Evolutionary conservation across 2,113 vertebrate species (phyloP), one percentile per base, ranked within the genome.

Genomic region (Phoxinus phoxinus): DNA sequence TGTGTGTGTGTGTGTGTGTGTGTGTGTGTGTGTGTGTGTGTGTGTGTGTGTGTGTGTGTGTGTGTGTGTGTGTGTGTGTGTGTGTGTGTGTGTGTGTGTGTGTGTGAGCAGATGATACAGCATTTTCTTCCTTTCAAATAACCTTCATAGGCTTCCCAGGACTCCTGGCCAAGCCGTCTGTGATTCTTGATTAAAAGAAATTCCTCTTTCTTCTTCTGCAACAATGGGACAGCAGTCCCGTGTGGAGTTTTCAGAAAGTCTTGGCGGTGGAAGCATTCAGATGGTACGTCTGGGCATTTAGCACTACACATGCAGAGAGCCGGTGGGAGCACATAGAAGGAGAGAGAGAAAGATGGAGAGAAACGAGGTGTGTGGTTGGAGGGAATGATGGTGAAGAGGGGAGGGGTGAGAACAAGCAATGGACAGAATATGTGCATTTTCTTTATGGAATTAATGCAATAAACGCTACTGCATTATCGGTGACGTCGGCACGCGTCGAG

Each of bases 261-360:
- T 71, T 87, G 81, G 73, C 86, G 48, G 27, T 78, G 30, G 10
- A 77, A 58, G 6, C 58, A 61, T 74, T 84, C 86, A 87, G 86
- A 87, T 87, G 86, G 81, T 83, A 44, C 27, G 74, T 87, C 74
- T 87, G 81, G 81, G 81, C 76, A 78, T 87, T 87, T 87, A 87
- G 63, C 74, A 83, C 81, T 84, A 72, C 86, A 87, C 81, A 87
- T 15, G 46, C 83, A 85, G 83, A 46, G 63, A 75, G 44, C 44
- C 59, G 25, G n/a, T 67, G 76, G 83, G 76, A 74, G 77, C 56
- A 84, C 44, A 17, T 37, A 25, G 12, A 71, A 44, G 41, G 67
- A 37, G 56, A 15, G 37, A 67, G 65, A 35, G 25, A 30, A 56
- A 46, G 7, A 78, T 17, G n/a, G 15, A 67, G 72, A 30, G 17